Base-by-base conservation (phyloP, 2,888 invertebrate genomes). In the Tholera decimalis region DNA sequence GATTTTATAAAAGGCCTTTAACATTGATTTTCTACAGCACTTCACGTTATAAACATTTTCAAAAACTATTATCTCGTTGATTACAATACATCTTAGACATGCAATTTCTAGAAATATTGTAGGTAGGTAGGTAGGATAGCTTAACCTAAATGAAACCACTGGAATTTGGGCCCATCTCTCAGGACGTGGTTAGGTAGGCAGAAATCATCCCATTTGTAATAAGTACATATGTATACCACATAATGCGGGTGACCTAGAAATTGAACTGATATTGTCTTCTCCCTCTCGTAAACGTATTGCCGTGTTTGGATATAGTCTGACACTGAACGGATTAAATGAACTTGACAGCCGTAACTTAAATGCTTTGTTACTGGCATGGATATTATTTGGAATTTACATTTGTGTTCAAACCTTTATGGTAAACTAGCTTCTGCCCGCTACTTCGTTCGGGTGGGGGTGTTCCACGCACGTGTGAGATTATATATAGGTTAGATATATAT, bases 271-370 rank as follows among this genome's bases (percentile, higher is more conserved):
- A 11, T 47, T 20, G 22, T 35, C 28, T 28, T 39, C 20, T 28
- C 20, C 5, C 18, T 30, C 30, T 49, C 18, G 9, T 56, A 11
- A 47, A 54, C 6, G 30, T 57, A 64, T 64, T 37, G 70, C 57
- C 64, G 47, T 54, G 9, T 58, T 64, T 49, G 33, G 57, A 57
- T 64, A 53, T 64, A 53, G 18, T 51, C 44, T 66, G 24, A 35
- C 54, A 44, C 66, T 20, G 54, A 61, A 55, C 44, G 26, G 51
- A 58, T 58, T 39, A 53, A 66, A 61, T 66, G 61, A 74, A 71
- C 58, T 74, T 74, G 74, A 62, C 54, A 60, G 30, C 46, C 69
- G 44, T 77, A 59, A 63, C 70, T 56, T 50, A 76, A 69, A 70
- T 65, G 39, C 18, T 24, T 55, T 9, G 64, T 13, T 53, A 65